These are phyloP conservation scores for Phorcus lineatus DNA, from an alignment of 2,888 invertebrate species.

Conservation along the genomic window DNA sequence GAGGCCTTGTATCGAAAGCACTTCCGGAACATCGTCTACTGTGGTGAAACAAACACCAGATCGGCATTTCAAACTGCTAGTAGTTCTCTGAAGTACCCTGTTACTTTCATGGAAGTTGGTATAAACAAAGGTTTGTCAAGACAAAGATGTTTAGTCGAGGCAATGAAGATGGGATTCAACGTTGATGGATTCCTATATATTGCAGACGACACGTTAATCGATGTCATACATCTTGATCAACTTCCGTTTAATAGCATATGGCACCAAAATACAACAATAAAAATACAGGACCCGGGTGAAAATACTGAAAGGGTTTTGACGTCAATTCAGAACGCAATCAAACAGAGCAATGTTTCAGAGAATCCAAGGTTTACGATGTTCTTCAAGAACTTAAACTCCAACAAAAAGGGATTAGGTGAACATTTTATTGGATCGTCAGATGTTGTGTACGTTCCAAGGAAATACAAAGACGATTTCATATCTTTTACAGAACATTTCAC, in stretches of 20 bases:
- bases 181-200: conserved; percentile 42
- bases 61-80: not conserved
- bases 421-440: not conserved
- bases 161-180: conserved; percentile 41
- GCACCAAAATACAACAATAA: not conserved
- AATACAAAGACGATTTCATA: not conserved
- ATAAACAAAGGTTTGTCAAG: not conserved
- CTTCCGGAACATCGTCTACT: conserved; percentile 12
- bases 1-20: conserved; percentile 1
- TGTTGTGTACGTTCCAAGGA: conserved; percentile 14
- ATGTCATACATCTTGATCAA: not conserved
- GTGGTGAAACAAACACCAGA: not conserved
- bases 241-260: conserved; percentile 10
- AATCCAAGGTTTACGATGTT: not conserved
- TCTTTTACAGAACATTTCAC: not conserved
- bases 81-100: not conserved
- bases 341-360: not conserved
- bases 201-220: conserved; percentile 37
- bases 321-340: not conserved
- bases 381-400: not conserved
- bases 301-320: not conserved
- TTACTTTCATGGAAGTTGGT: conserved; percentile 26
- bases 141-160: conserved; percentile 35
- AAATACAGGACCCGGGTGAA: not conserved
- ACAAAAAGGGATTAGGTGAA: not conserved